These are phyloP conservation scores for Psilopogon haemacephalus DNA, from an alignment of 2,113 vertebrate species.

Conservation along the genomic window DNA sequence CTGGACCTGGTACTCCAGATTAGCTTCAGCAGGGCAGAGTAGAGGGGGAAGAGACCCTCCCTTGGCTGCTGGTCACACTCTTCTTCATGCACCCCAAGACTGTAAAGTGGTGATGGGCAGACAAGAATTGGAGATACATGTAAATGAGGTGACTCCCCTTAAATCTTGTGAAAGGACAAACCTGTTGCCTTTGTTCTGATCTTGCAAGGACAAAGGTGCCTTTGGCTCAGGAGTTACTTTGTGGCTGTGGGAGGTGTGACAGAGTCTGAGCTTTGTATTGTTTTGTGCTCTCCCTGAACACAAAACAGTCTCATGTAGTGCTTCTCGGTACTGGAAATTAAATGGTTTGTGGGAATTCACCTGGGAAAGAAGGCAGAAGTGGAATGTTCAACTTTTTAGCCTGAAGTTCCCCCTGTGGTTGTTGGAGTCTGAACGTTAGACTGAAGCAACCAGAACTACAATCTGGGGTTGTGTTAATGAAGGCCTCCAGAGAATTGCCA, in stretches of 20 bases:
- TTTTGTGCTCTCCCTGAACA: not conserved
- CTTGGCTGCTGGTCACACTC: too few species aligned
- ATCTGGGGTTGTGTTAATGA: not conserved
- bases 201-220: not conserved
- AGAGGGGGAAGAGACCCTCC: too few species aligned
- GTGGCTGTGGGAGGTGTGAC: not conserved
- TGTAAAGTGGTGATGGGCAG: not conserved
- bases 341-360: not conserved
- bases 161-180: not conserved
- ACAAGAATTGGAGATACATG: not conserved
- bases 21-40: too few species aligned
- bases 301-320: not conserved
- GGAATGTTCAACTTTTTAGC: not conserved
- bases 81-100: too few species aligned
- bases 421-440: not conserved
- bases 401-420: not conserved
- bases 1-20: too few species aligned
- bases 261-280: not conserved
- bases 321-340: not conserved
- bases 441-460: not conserved
- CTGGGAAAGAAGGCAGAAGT: not conserved
- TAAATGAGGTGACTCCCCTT: not conserved
- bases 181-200: not conserved
- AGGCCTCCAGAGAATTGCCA: not conserved
- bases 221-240: not conserved